phyloP scores from a whole-genome alignment of 2,113 vertebrate species.

The Polypterus senegalus region DNA sequence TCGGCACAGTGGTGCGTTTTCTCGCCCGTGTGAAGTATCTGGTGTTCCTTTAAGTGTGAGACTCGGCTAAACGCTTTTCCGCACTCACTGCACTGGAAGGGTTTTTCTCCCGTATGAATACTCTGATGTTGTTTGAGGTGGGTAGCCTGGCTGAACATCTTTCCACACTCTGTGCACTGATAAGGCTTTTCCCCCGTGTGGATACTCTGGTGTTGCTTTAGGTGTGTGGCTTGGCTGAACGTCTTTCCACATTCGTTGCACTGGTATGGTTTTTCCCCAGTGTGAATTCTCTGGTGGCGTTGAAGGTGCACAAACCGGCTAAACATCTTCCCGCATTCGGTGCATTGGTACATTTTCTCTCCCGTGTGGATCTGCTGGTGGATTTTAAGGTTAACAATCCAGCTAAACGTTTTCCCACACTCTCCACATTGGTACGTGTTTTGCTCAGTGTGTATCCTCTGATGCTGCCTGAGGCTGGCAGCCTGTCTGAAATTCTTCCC shows the following conservation, averaged over 20 bases:
- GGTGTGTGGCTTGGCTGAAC: constrained; percentile 32
- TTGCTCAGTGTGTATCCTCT: no score
- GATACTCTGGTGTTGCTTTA: constrained; percentile 34
- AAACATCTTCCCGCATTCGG: no score
- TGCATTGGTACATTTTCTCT: no score
- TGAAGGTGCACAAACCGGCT: constrained; percentile 4
- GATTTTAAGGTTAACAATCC: no score
- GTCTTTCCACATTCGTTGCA: no score
- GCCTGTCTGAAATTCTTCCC: no score
- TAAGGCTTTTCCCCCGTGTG: constrained; percentile 40
- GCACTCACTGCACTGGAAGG: constrained; percentile 38
- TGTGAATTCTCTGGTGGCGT: no score
- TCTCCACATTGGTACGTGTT: no score
- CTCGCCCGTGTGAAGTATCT: constrained; percentile 39
- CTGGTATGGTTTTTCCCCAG: no score
- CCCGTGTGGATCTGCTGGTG: no score
- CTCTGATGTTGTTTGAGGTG: constrained; percentile 41
- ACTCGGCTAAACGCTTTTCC: constrained; percentile 38
- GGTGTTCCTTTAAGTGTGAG: constrained; percentile 37
- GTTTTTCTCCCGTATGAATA: constrained; percentile 44
- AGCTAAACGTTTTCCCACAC: no score
- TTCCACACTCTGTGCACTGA: constrained; percentile 36
- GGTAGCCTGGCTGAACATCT: constrained; percentile 35
- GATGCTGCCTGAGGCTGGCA: no score
- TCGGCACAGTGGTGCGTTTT: constrained; percentile 41